Conservation (phyloP, 2,888 invertebrate genomes). For the Diarsia brunnea region DNA sequence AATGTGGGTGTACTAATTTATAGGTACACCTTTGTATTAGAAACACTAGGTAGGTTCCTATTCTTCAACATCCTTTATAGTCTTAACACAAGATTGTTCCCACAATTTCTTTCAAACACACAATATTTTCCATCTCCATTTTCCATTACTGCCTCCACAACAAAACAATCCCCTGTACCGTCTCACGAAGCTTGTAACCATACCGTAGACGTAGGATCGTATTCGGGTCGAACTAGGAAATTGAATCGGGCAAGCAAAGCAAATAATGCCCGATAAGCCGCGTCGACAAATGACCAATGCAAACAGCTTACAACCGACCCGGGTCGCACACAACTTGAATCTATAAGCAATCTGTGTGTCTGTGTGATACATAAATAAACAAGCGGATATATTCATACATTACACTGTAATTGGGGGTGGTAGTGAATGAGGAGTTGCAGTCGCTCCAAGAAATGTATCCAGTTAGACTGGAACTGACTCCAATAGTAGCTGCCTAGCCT, state of each 20-base stretch:
- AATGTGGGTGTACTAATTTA: too few relatives aligned
- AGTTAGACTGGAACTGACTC: not conserved
- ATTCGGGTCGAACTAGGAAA: slow-evolving; percentile 66
- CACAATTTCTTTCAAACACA: too few relatives aligned
- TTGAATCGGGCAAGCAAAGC: slow-evolving; percentile 68
- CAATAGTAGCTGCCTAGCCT: too few relatives aligned
- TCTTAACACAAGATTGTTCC: too few relatives aligned
- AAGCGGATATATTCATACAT: not conserved
- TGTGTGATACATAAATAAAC: slow-evolving; percentile 53
- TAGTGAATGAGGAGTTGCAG: not conserved
- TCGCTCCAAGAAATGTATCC: not conserved
- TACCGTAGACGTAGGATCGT: slow-evolving; percentile 49
- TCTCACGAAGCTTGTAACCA: slow-evolving; percentile 41
- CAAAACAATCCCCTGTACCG: slow-evolving; percentile 52
- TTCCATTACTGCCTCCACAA: slow-evolving; percentile 41
- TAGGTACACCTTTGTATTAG: too few relatives aligned
- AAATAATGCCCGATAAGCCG: slow-evolving; percentile 75
- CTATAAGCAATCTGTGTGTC: slow-evolving; percentile 58
- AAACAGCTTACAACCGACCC: slow-evolving; percentile 72
- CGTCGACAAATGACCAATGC: slow-evolving; percentile 76
- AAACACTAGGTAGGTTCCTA: too few relatives aligned
- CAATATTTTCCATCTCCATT: slow-evolving; percentile 27
- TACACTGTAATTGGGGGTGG: not conserved
- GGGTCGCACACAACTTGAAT: slow-evolving; percentile 58
- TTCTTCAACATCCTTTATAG: too few relatives aligned